Percentiles rank a stretch among this genome's conserved stretches.
These are phyloP conservation scores for Hepsetus odoe DNA, from an alignment of 2,113 vertebrate species.

Conservation along the genomic window DNA sequence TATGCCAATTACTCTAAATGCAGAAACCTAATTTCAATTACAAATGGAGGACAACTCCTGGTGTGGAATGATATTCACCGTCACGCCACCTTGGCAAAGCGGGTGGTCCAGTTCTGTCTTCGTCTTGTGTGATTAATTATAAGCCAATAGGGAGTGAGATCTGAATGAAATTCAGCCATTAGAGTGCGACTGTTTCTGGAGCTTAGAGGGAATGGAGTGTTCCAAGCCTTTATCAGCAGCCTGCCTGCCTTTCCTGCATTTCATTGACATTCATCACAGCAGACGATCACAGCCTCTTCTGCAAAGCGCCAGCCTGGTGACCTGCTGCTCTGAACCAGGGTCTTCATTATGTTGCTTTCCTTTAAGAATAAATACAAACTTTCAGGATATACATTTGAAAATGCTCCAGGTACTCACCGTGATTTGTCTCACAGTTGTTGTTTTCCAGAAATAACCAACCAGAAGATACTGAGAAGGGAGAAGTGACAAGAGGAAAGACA, in stretches of 20 bases:
- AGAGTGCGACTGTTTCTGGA: constrained; percentile 8
- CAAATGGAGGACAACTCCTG: constrained; percentile 18
- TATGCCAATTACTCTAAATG: neutral
- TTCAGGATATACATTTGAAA: neutral
- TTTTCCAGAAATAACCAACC: neutral
- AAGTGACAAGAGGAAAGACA: neutral
- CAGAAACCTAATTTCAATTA: constrained; percentile 31
- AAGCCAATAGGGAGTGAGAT: constrained; percentile 17
- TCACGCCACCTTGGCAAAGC: neutral
- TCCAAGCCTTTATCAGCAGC: constrained; percentile 23
- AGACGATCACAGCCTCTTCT: neutral
- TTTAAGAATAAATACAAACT: neutral
- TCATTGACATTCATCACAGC: constrained; percentile 15
- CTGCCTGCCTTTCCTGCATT: constrained; percentile 10
- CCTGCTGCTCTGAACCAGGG: neutral
- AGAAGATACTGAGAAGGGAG: neutral
- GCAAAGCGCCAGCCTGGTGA: neutral
- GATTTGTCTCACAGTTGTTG: neutral
- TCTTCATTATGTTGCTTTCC: neutral
- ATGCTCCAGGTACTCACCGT: neutral
- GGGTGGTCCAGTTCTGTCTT: constrained; percentile 15
- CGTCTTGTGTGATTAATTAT: constrained; percentile 32
- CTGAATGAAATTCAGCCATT: constrained; percentile 47
- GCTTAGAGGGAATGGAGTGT: constrained; percentile 9
- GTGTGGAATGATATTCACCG: constrained; percentile 22